Percentiles rank a stretch among this genome's conserved stretches.
These are phyloP conservation scores for Podarcis siculus DNA, from an alignment of 2,797 vertebrate species.

Conservation along the genomic window DNA sequence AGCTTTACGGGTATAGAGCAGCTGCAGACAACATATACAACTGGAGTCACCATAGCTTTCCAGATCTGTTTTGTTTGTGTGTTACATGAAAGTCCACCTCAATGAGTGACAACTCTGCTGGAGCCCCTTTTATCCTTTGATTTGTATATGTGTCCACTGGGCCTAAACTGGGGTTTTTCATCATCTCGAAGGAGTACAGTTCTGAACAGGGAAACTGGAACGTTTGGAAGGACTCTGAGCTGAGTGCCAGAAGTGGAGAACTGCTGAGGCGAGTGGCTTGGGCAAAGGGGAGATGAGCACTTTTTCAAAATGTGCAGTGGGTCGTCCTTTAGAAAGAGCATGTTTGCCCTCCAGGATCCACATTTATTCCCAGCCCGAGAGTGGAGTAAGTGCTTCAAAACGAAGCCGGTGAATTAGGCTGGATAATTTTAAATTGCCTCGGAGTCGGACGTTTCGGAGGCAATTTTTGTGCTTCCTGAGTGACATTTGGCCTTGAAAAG, in stretches of 20 bases:
- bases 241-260: neutral
- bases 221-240: neutral
- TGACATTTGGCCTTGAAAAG: conserved; percentile 52
- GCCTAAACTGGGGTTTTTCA: neutral
- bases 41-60: too few relatives aligned
- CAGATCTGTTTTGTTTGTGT: too few relatives aligned
- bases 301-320: conserved; percentile 43
- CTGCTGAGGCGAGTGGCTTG: neutral
- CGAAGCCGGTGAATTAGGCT: conserved; percentile 53
- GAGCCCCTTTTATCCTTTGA: too few relatives aligned
- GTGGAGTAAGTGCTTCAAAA: conserved; percentile 35
- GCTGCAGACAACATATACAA: too few relatives aligned
- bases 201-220: neutral
- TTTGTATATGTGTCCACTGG: too few relatives aligned
- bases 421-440: conserved; percentile 63
- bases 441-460: conserved; percentile 42
- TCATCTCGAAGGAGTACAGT: neutral
- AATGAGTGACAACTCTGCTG: too few relatives aligned
- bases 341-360: conserved; percentile 39
- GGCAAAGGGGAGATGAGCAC: neutral
- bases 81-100: too few relatives aligned
- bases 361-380: rapidly evolving
- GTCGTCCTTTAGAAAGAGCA: conserved; percentile 34
- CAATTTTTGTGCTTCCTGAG: conserved; percentile 49
- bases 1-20: too few relatives aligned